A percentile compares a stretch with the other conserved stretches of the same genome.
Conservation (phyloP, 2,797 vertebrate genomes). For the Typhlichthys subterraneus region DNA sequence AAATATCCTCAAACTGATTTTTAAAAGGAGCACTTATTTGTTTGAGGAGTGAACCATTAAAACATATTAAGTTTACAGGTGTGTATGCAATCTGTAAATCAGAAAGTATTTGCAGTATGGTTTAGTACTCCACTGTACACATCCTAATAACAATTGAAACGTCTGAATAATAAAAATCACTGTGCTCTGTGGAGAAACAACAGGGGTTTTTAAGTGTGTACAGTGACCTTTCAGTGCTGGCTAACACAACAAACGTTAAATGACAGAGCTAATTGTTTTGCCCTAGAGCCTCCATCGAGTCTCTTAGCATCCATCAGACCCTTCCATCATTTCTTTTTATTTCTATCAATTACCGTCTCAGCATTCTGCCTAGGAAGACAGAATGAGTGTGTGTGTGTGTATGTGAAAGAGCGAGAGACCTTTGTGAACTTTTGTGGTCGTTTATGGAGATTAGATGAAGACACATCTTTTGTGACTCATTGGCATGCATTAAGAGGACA, state of each 20-base stretch:
- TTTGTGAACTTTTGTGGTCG: slow-evolving; percentile 83
- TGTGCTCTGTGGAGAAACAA: slow-evolving; percentile 16
- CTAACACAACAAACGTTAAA: slow-evolving; percentile 47
- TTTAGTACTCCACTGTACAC: no score
- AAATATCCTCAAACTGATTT: no score
- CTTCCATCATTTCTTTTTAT: slow-evolving; percentile 68
- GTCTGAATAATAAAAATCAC: background rate
- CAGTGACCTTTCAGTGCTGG: slow-evolving; percentile 50
- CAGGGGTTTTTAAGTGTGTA: slow-evolving; percentile 16
- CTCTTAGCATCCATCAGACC: slow-evolving; percentile 44
- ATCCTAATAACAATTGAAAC: no score
- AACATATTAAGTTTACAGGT: no score
- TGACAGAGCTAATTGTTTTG: slow-evolving; percentile 60
- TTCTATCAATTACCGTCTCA: slow-evolving; percentile 63
- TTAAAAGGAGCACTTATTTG: no score
- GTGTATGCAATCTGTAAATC: no score
- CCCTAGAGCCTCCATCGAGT: slow-evolving; percentile 45
- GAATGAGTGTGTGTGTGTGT: slow-evolving; percentile 24
- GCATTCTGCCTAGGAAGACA: background rate
- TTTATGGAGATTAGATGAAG: slow-evolving; percentile 96
- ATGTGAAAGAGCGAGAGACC: slow-evolving; percentile 48
- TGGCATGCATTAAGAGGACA: slow-evolving; percentile 87
- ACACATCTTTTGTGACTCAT: slow-evolving; percentile 86
- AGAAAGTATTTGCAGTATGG: no score
- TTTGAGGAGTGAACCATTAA: no score